These are phyloP conservation scores for Tachuris rubrigastra DNA, from an alignment of 2,113 vertebrate genomes.

Conservation along the genomic window DNA sequence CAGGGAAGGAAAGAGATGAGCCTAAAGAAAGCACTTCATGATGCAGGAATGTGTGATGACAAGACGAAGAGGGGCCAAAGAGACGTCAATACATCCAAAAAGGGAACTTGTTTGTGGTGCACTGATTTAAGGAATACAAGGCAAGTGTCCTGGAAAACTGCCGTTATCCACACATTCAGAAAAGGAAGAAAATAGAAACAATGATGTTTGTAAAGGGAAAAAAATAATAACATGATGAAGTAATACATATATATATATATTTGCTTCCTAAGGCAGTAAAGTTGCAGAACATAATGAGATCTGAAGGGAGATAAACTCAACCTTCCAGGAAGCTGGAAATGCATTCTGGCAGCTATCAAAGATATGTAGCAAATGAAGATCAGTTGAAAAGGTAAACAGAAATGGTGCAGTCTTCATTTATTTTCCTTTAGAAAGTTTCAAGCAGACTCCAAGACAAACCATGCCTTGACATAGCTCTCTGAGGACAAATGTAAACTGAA, in stretches of 20 bases:
- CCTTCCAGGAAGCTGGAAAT: not conserved
- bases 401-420: not conserved
- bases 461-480: not conserved
- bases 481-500: not conserved
- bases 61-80: not conserved
- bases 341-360: conserved; percentile 34
- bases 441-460: not conserved
- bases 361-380: not conserved
- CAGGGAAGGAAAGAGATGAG: not conserved
- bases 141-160: not conserved
- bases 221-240: not conserved
- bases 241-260: not conserved
- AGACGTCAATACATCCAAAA: not conserved
- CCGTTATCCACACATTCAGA: not conserved
- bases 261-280: conserved; percentile 11
- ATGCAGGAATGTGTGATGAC: not conserved
- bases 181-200: not conserved
- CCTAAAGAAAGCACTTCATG: not conserved
- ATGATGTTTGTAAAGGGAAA: not conserved
- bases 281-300: conserved; percentile 23
- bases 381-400: conserved; percentile 6
- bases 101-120: not conserved
- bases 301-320: conserved; percentile 31
- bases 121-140: not conserved
- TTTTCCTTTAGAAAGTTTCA: not conserved